Base-by-base conservation (phyloP, 2,888 invertebrate genomes). In the Desoria tigrina region DNA sequence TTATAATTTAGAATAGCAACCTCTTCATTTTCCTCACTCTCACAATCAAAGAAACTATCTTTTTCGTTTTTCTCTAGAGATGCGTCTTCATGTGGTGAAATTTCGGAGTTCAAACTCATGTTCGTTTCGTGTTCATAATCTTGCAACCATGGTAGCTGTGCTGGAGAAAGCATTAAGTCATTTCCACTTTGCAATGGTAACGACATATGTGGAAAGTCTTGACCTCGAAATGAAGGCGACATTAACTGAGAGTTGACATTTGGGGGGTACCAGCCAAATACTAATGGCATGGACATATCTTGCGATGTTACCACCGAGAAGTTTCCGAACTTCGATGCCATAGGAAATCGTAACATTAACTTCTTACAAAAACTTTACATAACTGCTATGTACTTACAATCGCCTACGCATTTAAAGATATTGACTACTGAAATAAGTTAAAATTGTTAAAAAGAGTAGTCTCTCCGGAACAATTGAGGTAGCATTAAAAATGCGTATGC, bases 241-340 rank as follows among this genome's bases (percentile, higher is more conserved):
- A 69, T 66, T 59, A 64, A 63, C 39, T 66, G 60, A 63, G 71
- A 56, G 54, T 61, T 65, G 60, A 67, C 21, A 45, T 65, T 68
- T 60, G 74, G 68, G 64, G 71, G 72, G 54, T 68, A 72, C 74
- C 74, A 74, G 42, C 72, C 74, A 63, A 71, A 74, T 28, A 74
- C 66, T 66, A 72, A 50, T 57, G 69, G 72, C 68, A 72, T 66
- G 56, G 63, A 51, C 42, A 65, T 68, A 61, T 72, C 71, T 68
- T 67, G 69, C 63, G 69, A 63, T 66, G 72, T 65, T 61, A 72
- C 72, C 71, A 69, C 62, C 62, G 72, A 59, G 67, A 66, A 68
- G 68, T 69, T 72, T 69, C 69, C 72, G 56, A 72, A 72, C 72
- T 72, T 72, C 65, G 9, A 45, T 32, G 32, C 11, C 45, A 45